These are phyloP conservation scores for Nebria ingens DNA, from an alignment of 1,140 invertebrate species.

Conservation along the genomic window DNA sequence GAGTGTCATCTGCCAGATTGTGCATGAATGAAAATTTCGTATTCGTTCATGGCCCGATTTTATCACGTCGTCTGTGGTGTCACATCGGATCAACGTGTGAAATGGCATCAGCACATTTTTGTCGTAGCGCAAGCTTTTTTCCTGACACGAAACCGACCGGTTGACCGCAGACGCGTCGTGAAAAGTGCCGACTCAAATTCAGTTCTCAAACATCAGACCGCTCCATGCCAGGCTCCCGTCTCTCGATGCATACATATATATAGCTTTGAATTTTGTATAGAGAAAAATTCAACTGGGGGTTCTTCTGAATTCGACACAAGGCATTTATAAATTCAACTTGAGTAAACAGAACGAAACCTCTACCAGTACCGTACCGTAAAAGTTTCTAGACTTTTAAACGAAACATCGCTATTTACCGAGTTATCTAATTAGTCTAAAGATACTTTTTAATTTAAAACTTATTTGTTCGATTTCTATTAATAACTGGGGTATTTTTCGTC, in stretches of 20 bases:
- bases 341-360: neutral
- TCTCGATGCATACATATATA: neutral
- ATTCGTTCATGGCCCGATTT: neutral
- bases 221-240: neutral
- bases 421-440: too few species aligned
- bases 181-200: neutral
- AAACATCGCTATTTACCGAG: too few species aligned
- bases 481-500: too few species aligned
- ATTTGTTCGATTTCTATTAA: too few species aligned
- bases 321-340: constrained; percentile 6
- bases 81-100: neutral
- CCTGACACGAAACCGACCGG: constrained; percentile 11
- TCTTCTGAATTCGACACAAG: neutral
- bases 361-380: neutral
- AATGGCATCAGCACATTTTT: constrained; percentile 21
- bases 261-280: constrained; percentile 4
- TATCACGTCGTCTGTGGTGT: neutral
- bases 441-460: too few species aligned
- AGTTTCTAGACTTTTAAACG: too few species aligned
- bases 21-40: neutral
- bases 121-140: too few species aligned
- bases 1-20: too few species aligned
- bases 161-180: constrained; percentile 15
- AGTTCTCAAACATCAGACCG: neutral
- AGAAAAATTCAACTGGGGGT: neutral